Base-by-base conservation (phyloP, 35 echinoderm and acorn worm genomes). In the Ophioderma brevispina region DNA sequence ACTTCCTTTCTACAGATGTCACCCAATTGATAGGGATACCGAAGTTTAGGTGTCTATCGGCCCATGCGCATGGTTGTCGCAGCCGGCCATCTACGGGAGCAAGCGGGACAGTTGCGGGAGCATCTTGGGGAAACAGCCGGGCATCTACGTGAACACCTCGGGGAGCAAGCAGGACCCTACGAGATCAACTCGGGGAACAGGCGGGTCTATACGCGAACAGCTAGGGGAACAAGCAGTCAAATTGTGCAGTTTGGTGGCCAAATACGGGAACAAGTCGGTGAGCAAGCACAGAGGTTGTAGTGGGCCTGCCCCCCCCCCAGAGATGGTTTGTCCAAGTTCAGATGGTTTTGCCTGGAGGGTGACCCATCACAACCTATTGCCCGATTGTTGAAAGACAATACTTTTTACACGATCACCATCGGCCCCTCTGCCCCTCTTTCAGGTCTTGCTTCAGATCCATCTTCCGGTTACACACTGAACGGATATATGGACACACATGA, bases 401-500 rank as follows among this genome's bases (percentile, higher is more conserved):
- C 56, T 96, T 93, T 78, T 85, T 96, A 50, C 86, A 78, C 46
- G 39, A 96, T 70, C 89, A 96, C 64, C 94, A 96, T 78, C 80
- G 94, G 21, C 94, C 94, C 23, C 94, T 87, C 23, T 84, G 92
- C 37, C 94, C 94, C 14, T 96, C 94, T 36, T 96, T 96, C 80
- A 96, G 85, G 85, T 64, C 70, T 1, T 96, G 94, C 84, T 96
- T 96, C 88, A 88, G 87, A 37, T 96, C 94, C 5, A 93, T 96
- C 32, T 96, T 96, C 56, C 89, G 94, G 38, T 87, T 96, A 78
- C 94, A 96, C 39, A 96, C 94, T 40, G 94, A 96, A 84, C 92
- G 55, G 93, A 96, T 64, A 96, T 96, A 77, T 96, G 94, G 94
- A 96, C 94, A 28, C 94, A 96, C 75, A 80, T 96, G 19, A 52